Conservation (phyloP, 2,113 vertebrate species). For the Baryphthengus martii region DNA sequence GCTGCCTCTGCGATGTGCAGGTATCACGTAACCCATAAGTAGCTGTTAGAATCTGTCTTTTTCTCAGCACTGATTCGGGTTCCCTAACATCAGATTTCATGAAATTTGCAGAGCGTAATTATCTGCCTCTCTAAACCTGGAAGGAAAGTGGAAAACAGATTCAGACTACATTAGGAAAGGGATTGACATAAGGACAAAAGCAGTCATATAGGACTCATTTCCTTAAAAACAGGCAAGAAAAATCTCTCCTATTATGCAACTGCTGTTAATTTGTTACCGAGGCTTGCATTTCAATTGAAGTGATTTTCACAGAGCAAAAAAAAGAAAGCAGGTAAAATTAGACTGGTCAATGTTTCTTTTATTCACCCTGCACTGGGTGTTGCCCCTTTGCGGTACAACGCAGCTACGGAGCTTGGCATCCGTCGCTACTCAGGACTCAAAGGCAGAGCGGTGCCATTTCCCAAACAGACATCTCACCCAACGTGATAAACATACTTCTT, state of each 20-base stretch:
- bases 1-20: background rate
- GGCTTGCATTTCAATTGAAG: background rate
- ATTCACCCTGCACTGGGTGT: conserved; percentile 48
- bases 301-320: background rate
- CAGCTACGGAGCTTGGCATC: background rate
- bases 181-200: background rate
- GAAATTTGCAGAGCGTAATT: background rate
- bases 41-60: background rate
- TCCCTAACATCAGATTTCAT: background rate
- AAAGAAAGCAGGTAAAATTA: conserved; percentile 25
- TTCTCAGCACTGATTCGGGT: background rate
- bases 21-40: background rate
- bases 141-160: background rate
- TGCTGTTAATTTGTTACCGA: background rate
- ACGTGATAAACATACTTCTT: background rate
- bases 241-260: background rate
- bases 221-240: conserved; percentile 19
- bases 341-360: conserved; percentile 34
- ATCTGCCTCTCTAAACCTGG: background rate
- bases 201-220: background rate
- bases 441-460: background rate
- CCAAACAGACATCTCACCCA: background rate
- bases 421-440: background rate
- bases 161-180: background rate
- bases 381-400: background rate